A percentile compares a stretch with the other conserved stretches of the same genome.
Conservation (phyloP, 2,797 vertebrate genomes). For the Pangasius sanitwongsei region DNA sequence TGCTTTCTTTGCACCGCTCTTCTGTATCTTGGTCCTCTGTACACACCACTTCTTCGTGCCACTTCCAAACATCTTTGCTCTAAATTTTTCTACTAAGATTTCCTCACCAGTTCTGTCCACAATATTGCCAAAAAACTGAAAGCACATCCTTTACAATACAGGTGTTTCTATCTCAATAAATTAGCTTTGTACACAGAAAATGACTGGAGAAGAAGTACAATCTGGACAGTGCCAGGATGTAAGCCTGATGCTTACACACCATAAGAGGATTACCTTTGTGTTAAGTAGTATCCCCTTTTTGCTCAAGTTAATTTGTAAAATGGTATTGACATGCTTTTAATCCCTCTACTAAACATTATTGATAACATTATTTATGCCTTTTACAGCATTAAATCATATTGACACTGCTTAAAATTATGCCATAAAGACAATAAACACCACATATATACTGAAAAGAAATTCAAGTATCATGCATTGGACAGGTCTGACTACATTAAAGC, state of each 20-base stretch:
- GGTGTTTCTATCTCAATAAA: slow-evolving; percentile 61
- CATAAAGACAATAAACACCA: background rate
- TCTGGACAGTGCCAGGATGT: slow-evolving; percentile 80
- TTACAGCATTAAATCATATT: background rate
- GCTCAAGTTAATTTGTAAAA: slow-evolving; percentile 58
- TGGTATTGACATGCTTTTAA: background rate
- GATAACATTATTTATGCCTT: background rate
- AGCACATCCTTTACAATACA: slow-evolving; percentile 71
- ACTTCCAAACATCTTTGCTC: slow-evolving; percentile 80
- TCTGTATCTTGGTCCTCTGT: slow-evolving; percentile 74
- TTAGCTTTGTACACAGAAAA: slow-evolving; percentile 68
- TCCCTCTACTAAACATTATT: background rate
- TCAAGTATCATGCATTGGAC: background rate
- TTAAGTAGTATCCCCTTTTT: slow-evolving; percentile 77
- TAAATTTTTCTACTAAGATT: slow-evolving; percentile 61
- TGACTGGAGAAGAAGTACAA: slow-evolving; percentile 75
- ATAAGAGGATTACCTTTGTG: slow-evolving; percentile 87
- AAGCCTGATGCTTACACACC: slow-evolving; percentile 75
- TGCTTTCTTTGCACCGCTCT: slow-evolving; percentile 68
- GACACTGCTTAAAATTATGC: background rate
- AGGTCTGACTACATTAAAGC: background rate
- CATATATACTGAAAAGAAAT: background rate
- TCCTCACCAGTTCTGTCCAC: slow-evolving; percentile 66
- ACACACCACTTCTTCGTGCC: slow-evolving; percentile 81
- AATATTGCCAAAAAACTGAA: slow-evolving; percentile 64